A percentile compares a stretch with the other conserved stretches of the same genome.
Evolutionary conservation across 2,113 vertebrate genomes (phyloP).

Genomic region (Tragulus kanchil): DNA sequence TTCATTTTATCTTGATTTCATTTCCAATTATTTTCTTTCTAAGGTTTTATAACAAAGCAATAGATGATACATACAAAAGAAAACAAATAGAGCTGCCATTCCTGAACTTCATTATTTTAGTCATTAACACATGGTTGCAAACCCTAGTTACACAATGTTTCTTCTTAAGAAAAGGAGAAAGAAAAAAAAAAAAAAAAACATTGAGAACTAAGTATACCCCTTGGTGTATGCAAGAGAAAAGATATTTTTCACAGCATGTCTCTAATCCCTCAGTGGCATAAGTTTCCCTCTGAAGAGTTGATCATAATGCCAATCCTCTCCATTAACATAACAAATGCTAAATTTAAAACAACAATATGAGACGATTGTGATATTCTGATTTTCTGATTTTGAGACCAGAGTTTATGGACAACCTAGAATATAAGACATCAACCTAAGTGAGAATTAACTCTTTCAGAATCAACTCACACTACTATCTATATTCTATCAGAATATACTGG

Average conservation of each 20-base stretch:
- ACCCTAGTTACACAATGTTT: constrained; percentile 50
- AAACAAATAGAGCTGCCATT: constrained; percentile 55
- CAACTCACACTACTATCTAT: background rate
- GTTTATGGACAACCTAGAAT: background rate
- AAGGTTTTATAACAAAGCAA: constrained; percentile 65
- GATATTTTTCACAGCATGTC: constrained; percentile 30
- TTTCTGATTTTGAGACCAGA: constrained; percentile 40
- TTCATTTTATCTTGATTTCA: constrained; percentile 71
- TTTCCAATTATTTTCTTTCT: constrained; percentile 74
- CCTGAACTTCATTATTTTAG: background rate
- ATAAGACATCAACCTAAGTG: background rate
- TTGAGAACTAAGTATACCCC: constrained; percentile 7
- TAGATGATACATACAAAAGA: background rate
- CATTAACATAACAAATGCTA: constrained; percentile 73
- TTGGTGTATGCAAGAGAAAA: constrained; percentile 54
- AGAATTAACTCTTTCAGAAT: constrained; percentile 61
- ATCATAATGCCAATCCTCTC: constrained; percentile 52
- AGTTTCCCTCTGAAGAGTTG: constrained; percentile 46
- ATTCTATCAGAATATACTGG: background rate
- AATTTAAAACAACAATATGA: constrained; percentile 70
- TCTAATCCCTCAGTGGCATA: constrained; percentile 53
- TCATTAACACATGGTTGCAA: constrained; percentile 39
- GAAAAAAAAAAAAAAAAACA: background rate
- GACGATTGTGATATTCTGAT: constrained; percentile 51
- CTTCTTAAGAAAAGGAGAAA: background rate